Base-by-base conservation (phyloP, 2,888 invertebrate genomes). In the Beris chalybata region DNA sequence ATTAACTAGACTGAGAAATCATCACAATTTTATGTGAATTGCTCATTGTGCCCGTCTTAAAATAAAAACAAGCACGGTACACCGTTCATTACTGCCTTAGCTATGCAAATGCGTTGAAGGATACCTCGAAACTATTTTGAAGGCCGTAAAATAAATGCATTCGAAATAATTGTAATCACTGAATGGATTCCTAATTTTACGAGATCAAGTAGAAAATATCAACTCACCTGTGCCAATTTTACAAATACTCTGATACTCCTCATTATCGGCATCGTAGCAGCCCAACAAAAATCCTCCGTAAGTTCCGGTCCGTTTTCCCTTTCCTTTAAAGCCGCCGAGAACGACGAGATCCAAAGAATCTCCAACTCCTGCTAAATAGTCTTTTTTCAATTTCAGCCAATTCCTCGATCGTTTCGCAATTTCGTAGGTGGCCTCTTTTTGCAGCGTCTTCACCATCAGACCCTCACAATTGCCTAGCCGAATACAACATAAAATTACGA, bases 371-470 rank as follows among this genome's bases (percentile, higher is more conserved):
- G 97, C 94, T 71, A 99, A 82, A 82, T 99, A 99, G 83, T 99
- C 99, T 77, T 98, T 98, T 80, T 98, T 98, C 65, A 98, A 81
- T 82, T 97, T 97, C 45, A 97, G 83, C 97, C 97, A 97, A 80
- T 95, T 96, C 71, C 89, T 87, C 0, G 95, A 95, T 47, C 99
- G 83, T 73, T 96, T 92, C 0, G 98, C 97, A 73, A 99, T 98
- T 84, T 99, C 98, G 81, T 99, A 99, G 0, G 92, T 91, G 0
- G 98, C 95, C 74, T 92, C 90, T 4, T 80, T 79, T 72, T 89
- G 86, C 59, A 99, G 82, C 0, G 97, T 94, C 84, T 99, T 99
- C 6, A 99, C 94, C 98, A 99, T 99, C 66, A 99, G 84, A 1
- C 99, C 99, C 83, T 99, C 99, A 82, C 99, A 99, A 77, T 96